Evolutionary conservation across 2,888 invertebrate species (phyloP).

Genomic region (Aradus depressus): DNA sequence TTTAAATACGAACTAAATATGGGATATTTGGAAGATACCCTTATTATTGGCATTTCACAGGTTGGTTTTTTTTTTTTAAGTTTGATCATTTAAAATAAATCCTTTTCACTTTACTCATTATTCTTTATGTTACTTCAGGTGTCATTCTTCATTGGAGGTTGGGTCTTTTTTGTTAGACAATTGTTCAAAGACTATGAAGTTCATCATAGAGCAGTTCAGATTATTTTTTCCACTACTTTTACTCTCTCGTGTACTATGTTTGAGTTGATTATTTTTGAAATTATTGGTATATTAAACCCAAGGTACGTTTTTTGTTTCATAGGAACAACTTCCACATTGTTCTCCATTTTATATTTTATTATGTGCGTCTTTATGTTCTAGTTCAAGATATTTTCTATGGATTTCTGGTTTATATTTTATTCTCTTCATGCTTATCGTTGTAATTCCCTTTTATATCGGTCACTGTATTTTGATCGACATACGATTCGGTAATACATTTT

Average conservation of each 20-base stretch:
- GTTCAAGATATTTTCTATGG: slow-evolving; percentile 92
- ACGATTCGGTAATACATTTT: slow-evolving; percentile 53
- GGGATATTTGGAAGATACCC: slow-evolving; percentile 74
- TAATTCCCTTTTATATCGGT: slow-evolving; percentile 94
- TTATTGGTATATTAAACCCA: slow-evolving; percentile 81
- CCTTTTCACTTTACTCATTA: neutral
- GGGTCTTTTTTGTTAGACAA: slow-evolving; percentile 97
- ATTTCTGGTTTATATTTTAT: slow-evolving; percentile 81
- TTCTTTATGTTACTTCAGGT: slow-evolving; percentile 48
- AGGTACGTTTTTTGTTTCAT: slow-evolving; percentile 48
- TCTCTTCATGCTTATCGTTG: slow-evolving; percentile 85
- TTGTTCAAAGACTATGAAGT: slow-evolving; percentile 96
- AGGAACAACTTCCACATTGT: neutral
- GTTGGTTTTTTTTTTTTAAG: slow-evolving; percentile 38
- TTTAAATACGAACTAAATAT: no score
- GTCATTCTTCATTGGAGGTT: slow-evolving; percentile 90
- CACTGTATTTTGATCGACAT: slow-evolving; percentile 88
- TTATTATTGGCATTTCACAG: slow-evolving; percentile 72
- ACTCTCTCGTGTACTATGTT: slow-evolving; percentile 98
- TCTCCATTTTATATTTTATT: neutral
- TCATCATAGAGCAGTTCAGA: slow-evolving; percentile 82
- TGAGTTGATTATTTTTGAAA: slow-evolving; percentile 98
- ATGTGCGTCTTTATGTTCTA: slow-evolving; percentile 38
- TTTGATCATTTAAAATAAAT: neutral
- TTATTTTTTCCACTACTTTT: slow-evolving; percentile 92